These are phyloP conservation scores for Crocallis elinguaria DNA, from an alignment of 2,888 invertebrate species.

Conservation along the genomic window DNA sequence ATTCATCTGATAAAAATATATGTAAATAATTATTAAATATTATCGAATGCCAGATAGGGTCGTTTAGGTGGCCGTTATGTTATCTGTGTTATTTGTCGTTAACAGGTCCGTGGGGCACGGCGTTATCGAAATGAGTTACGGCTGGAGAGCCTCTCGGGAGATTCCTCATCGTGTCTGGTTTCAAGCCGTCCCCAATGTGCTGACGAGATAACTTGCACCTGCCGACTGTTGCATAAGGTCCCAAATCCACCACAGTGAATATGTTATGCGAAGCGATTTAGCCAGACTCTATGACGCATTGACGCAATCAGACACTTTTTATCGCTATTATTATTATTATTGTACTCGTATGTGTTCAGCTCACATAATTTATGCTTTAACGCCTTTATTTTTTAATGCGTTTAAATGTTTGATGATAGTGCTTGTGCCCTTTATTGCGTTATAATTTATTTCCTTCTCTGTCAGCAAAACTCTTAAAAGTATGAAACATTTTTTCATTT, in stretches of 20 bases:
- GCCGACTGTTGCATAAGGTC: slow-evolving; percentile 48
- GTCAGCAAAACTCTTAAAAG: too few relatives aligned
- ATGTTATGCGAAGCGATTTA: background rate
- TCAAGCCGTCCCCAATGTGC: slow-evolving; percentile 58
- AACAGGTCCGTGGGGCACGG: slow-evolving; percentile 70
- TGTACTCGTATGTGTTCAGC: too few relatives aligned
- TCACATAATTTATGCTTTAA: too few relatives aligned
- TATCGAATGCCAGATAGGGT: slow-evolving; percentile 77
- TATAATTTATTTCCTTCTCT: too few relatives aligned
- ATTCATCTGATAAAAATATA: slow-evolving; percentile 78
- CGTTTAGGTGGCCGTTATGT: slow-evolving; percentile 78
- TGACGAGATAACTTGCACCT: slow-evolving; percentile 58
- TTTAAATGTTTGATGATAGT: too few relatives aligned
- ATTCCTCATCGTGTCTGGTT: slow-evolving; percentile 68
- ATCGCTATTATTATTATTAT: too few relatives aligned
- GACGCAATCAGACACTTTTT: too few relatives aligned
- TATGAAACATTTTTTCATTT: too few relatives aligned
- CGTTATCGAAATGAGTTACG: slow-evolving; percentile 80
- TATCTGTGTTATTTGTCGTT: slow-evolving; percentile 82
- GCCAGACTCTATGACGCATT: too few relatives aligned
- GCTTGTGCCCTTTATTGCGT: too few relatives aligned
- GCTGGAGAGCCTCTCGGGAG: slow-evolving; percentile 51
- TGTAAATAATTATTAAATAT: slow-evolving; percentile 83
- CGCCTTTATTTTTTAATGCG: too few relatives aligned
- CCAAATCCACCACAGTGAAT: slow-evolving; percentile 23